Conservation (phyloP, 2,888 invertebrate species). For the Polyploca ridens region DNA sequence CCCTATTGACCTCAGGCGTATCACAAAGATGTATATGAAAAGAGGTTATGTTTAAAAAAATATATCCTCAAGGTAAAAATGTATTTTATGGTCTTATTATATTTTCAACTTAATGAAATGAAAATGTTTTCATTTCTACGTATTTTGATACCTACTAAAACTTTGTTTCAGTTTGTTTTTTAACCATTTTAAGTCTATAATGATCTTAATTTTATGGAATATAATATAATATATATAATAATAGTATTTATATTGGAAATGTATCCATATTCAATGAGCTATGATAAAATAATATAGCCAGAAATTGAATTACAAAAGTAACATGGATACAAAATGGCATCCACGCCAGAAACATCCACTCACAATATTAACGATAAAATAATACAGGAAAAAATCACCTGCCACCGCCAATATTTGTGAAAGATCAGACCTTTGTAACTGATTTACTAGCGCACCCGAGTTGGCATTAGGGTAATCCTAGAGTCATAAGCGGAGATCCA, state of each 20-base stretch:
- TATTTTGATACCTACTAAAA: too few species aligned
- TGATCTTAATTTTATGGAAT: too few species aligned
- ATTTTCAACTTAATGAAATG: background rate
- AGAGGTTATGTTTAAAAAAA: background rate
- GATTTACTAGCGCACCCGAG: slow-evolving; percentile 66
- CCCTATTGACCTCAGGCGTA: slow-evolving; percentile 4
- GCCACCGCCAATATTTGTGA: slow-evolving; percentile 42
- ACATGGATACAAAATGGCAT: background rate
- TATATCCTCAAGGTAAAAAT: background rate
- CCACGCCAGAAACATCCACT: slow-evolving; percentile 2
- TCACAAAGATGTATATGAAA: background rate
- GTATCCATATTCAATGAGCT: too few species aligned
- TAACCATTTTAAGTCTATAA: too few species aligned
- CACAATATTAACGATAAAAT: slow-evolving; percentile 3
- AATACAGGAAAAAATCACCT: slow-evolving; percentile 18
- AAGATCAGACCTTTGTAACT: slow-evolving; percentile 54
- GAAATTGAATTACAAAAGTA: background rate
- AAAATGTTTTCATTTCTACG: background rate
- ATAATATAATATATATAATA: too few species aligned
- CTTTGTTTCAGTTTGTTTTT: too few species aligned
- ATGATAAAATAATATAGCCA: background rate
- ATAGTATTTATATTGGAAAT: too few species aligned
- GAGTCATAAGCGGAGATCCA: slow-evolving; percentile 73
- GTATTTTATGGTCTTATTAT: background rate
- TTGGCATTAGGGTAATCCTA: slow-evolving; percentile 68